Evolutionary conservation across 2,888 invertebrate genomes (phyloP).

Genomic region (Caenorhabditis doughertyi): DNA sequence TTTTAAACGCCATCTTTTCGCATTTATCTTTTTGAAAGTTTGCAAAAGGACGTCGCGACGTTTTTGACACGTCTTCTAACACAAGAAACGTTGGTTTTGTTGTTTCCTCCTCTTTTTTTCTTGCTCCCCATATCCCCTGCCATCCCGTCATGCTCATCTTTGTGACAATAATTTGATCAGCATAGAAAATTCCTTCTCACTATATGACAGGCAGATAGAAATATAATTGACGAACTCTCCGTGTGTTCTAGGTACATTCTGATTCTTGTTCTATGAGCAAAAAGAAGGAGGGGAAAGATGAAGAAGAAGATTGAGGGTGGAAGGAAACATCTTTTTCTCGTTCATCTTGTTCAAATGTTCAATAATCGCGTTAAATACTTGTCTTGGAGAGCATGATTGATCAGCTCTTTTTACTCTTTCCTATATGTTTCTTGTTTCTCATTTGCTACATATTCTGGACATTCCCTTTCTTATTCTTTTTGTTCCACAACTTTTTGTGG

Average conservation of each 20-base stretch:
- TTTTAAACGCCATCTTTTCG: conserved; percentile 32
- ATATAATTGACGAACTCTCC: conserved; percentile 31
- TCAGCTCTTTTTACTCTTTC: conserved; percentile 47
- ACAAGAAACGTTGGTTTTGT: conserved; percentile 41
- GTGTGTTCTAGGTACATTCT: conserved; percentile 27
- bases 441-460: conserved; percentile 27
- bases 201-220: neutral
- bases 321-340: conserved; percentile 56
- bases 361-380: conserved; percentile 63
- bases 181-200: conserved; percentile 12
- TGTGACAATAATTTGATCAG: conserved; percentile 56
- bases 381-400: conserved; percentile 60
- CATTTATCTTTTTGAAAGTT: conserved; percentile 55
- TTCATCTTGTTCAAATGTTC: conserved; percentile 61
- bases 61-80: conserved; percentile 58
- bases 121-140: too few relatives aligned
- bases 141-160: conserved; percentile 42
- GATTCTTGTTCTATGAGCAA: conserved; percentile 21
- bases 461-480: neutral
- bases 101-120: conserved; percentile 7
- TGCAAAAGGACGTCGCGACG: conserved; percentile 50
- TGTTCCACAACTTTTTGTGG: neutral
- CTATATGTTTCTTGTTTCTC: conserved; percentile 44
- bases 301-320: conserved; percentile 37
- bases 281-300: too few relatives aligned